Conservation (phyloP, 2,113 vertebrate genomes). For the Paedocypris sp. region DNA sequence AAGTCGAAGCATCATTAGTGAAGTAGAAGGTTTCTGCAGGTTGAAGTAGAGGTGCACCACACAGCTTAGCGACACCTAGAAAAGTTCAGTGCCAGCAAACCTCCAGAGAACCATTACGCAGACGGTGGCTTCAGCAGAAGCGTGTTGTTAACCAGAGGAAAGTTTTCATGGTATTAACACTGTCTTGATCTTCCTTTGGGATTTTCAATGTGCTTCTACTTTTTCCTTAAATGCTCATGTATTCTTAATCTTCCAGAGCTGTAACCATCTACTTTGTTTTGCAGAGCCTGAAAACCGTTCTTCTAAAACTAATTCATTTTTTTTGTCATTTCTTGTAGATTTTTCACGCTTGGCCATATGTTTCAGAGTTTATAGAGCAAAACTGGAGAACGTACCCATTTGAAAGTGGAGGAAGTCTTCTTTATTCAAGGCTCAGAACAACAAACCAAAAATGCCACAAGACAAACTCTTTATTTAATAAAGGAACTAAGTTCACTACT, state of each 20-base stretch:
- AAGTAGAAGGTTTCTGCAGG: slow-evolving; percentile 48
- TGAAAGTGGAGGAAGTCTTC: too few relatives aligned
- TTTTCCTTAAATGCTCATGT: slow-evolving; percentile 2
- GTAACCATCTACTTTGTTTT: background rate
- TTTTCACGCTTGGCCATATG: too few relatives aligned
- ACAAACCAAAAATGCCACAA: too few relatives aligned
- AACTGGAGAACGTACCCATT: too few relatives aligned
- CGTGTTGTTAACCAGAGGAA: slow-evolving; percentile 49
- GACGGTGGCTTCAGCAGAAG: slow-evolving; percentile 46
- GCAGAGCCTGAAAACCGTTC: slow-evolving; percentile 29
- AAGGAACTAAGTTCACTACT: too few relatives aligned
- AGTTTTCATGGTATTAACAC: slow-evolving; percentile 55
- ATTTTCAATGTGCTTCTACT: slow-evolving; percentile 42
- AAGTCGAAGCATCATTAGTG: slow-evolving; percentile 53
- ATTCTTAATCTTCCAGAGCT: slow-evolving; percentile 38
- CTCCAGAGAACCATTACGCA: slow-evolving; percentile 61
- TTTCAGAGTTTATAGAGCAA: too few relatives aligned
- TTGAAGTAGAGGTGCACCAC: slow-evolving; percentile 50
- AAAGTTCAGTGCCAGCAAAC: slow-evolving; percentile 14
- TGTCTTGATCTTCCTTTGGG: slow-evolving; percentile 50
- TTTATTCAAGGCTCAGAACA: too few relatives aligned
- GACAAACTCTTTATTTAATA: too few relatives aligned
- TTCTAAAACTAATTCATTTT: slow-evolving; percentile 5
- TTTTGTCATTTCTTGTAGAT: background rate
- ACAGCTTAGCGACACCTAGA: slow-evolving; percentile 38